Evolutionary conservation across 37 sponge, comb jelly and placozoan species (phyloP).

Genomic region (Haliclona indistincta): DNA sequence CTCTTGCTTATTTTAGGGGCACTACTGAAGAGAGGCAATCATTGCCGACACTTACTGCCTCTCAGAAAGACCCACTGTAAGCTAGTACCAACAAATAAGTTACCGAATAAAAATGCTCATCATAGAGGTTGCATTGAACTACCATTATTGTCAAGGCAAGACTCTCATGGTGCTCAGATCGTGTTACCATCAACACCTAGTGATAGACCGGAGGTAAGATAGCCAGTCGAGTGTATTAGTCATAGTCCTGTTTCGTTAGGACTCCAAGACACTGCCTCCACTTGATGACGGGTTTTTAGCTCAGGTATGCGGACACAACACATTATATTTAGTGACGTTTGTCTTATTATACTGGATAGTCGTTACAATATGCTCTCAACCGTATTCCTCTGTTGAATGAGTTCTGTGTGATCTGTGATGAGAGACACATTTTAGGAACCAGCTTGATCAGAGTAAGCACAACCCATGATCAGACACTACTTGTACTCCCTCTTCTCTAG

Average conservation of each 20-base stretch:
- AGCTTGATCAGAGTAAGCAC: slow-evolving; percentile 55
- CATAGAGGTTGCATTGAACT: no score
- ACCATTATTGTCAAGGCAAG: no score
- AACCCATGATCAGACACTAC: neutral
- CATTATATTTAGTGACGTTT: neutral
- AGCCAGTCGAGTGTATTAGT: slow-evolving; percentile 3
- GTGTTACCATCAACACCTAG: no score
- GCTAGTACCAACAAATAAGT: neutral
- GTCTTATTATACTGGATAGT: neutral
- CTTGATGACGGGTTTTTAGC: slow-evolving; percentile 65
- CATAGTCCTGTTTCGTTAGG: slow-evolving; percentile 1
- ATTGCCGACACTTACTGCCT: no score
- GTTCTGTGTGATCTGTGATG: slow-evolving; percentile 91
- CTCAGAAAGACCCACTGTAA: no score
- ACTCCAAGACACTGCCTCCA: slow-evolving; percentile 34
- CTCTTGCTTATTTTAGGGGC: no score
- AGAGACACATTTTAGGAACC: slow-evolving; percentile 67
- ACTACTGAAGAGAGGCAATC: no score
- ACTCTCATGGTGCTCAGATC: no score
- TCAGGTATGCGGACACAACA: slow-evolving; percentile 29
- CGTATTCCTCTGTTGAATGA: slow-evolving; percentile 72
- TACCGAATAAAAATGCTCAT: neutral
- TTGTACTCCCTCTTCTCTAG: slow-evolving; percentile 18
- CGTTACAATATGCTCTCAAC: slow-evolving; percentile 61
- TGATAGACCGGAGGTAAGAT: slow-evolving; percentile 4